Evolutionary conservation across 2,113 vertebrate species (phyloP), one percentile per base, ranked within the genome.

Genomic region (Syngnathus floridae): DNA sequence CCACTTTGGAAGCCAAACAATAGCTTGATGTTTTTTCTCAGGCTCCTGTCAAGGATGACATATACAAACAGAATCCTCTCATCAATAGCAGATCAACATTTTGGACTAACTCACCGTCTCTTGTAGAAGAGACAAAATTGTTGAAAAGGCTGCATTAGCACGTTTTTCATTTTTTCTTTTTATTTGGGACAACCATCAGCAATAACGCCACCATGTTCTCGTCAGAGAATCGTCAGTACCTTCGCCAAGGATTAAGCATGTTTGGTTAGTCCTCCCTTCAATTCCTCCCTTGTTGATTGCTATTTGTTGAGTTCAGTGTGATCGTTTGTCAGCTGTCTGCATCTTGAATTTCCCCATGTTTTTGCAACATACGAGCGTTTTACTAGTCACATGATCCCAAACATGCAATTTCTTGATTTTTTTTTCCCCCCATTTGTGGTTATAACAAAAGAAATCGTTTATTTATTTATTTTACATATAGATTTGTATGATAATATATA

Each of bases 201-300:
- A 59, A 35, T 72, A 58, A 66, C 74, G 77, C 70, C 75, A 72
- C 72, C 71, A 92, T 92, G 91, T 92, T 90, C 78, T 92, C 91
- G 55, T 91, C 91, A 74, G 90, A 92, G 81, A 91, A 86, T 78
- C 88, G 90, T 54, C 90, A 90, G 69, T 91, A 91, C 72, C 86
- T 91, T 36, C 90, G 90, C 66, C 91, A 91, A 85, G 91, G 91
- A 87, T 82, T 92, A 70, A 91, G 91, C 87, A 92, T 92, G 91
- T 92, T 91, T 84, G 91, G 91, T 92, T 77, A 90, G 89, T 92
- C 64, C 59, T 92, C 64, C 59, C 54, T 62, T 22, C 76, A 16
- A 56, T 56, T 56, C 54, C 35, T 31, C 21, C 11, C 1, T 64
- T 52, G 19, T 51, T 5, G 10, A 64, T 52, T 64, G 36, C 36